Conservation (phyloP, 2,888 invertebrate species). For the Chrysomela aeneicollis region DNA sequence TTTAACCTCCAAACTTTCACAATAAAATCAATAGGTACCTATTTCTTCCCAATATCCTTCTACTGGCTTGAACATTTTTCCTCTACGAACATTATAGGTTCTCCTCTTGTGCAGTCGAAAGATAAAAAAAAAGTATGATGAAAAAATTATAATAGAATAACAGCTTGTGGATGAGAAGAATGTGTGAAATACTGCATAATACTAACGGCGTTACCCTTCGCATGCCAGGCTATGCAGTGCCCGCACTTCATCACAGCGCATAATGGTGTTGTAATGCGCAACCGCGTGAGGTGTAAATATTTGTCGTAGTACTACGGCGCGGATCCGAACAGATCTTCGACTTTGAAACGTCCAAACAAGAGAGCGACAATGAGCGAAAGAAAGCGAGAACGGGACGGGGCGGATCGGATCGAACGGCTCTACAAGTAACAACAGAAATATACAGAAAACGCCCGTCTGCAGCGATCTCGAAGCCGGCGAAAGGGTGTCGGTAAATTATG, state of each 20-base stretch:
- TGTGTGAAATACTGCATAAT: no score
- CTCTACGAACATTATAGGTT: no score
- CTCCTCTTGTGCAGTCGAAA: no score
- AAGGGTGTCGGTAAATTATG: neutral
- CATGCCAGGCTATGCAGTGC: neutral
- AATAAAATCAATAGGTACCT: no score
- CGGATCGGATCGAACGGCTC: neutral
- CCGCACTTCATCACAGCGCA: neutral
- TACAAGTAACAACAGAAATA: neutral
- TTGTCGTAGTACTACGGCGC: constrained; percentile 36
- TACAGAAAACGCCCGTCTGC: neutral
- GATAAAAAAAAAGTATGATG: no score
- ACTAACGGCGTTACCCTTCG: neutral
- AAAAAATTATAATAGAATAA: no score
- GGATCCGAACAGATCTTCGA: neutral
- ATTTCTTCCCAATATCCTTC: no score
- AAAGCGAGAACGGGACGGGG: constrained; percentile 2
- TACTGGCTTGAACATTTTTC: no score
- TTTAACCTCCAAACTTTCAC: no score
- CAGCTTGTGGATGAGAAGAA: no score
- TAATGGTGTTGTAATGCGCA: constrained; percentile 26
- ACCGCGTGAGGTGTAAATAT: constrained; percentile 40
- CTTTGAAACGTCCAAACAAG: neutral
- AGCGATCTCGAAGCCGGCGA: neutral
- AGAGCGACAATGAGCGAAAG: constrained; percentile 5